Evolutionary conservation across 2,797 vertebrate species (phyloP), one percentile per base, ranked within the genome.

Genomic region (Ctenosaura bakeri): DNA sequence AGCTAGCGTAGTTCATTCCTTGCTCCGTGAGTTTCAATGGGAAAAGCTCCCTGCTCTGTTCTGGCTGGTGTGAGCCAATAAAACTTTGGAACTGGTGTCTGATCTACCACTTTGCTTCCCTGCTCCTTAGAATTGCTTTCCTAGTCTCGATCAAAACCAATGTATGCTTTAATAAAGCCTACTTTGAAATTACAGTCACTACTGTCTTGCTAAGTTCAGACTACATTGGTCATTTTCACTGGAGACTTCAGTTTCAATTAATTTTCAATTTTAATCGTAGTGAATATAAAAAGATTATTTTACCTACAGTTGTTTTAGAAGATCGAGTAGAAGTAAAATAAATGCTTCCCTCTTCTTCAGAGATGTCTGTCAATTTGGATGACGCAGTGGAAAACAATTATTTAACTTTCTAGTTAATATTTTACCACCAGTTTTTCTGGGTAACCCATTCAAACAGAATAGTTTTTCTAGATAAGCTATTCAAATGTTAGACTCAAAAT

Each of bases 321-420:
- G 86, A 88, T 84, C 35, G 24, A 76, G 38, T 35, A 74, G 76
- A 76, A 6, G 85, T 59, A 79, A 87, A 69, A 73, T 50, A n/a
- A 42, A 18, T 35, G 26, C 50, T 54, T 73, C 6, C 0, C 4
- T 79, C 74, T 35, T 85, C 64, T 85, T 71, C 54, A n/a, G n/a
- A 85, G 76, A 50, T 62, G 38, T 64, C 80, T 59, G 59, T 78
- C 32, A 62, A 14, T 35, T 85, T 18, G n/a, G 52, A 81, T 85
- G 73, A 54, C 29, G 35, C 54, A 85, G 76, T 64, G 16, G 38
- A 74, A 88, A 88, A 78, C 79, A 83, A 76, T 76, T 66, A 35
- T 88, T 85, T 85, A 88, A 54, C 18, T 6, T 91, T 80, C 50
- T 88, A 38, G 90, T 88, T 91, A 78, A 78, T 71, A 18, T 59